phyloP scores from a whole-genome alignment of 2,113 vertebrate genomes.

The Daboia siamensis region DNA sequence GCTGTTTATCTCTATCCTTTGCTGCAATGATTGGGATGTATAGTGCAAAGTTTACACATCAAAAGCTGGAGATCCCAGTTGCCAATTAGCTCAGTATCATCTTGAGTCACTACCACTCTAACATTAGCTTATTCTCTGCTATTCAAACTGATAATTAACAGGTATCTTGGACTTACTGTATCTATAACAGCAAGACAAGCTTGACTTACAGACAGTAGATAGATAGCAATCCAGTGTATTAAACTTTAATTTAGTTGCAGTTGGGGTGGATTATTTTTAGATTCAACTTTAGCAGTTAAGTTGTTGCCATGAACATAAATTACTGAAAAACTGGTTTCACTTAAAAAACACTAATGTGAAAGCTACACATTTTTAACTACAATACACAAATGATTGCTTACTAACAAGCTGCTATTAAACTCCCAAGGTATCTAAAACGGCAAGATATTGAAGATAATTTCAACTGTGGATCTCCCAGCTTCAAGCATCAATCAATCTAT shows the following conservation, averaged over 20 bases:
- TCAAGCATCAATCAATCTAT: not conserved
- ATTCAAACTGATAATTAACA: not conserved
- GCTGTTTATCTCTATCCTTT: not conserved
- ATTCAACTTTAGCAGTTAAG: not conserved
- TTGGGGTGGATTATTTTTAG: not conserved
- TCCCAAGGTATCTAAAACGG: not conserved
- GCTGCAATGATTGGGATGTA: not conserved
- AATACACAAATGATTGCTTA: not conserved
- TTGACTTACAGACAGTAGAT: not conserved
- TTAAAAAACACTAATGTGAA: not conserved
- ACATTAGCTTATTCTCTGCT: not conserved
- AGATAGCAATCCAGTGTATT: not conserved
- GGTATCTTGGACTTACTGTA: not conserved
- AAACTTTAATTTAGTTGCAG: not conserved
- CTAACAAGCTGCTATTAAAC: not conserved
- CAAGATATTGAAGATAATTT: not conserved
- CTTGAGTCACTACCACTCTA: not conserved
- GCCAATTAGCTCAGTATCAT: not conserved
- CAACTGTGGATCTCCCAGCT: not conserved
- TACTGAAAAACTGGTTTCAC: not conserved
- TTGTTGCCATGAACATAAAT: not conserved
- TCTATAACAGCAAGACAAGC: not conserved
- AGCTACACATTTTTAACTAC: not conserved
- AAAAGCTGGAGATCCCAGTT: not conserved
- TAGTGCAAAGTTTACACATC: not conserved